A percentile compares a stretch with the other conserved stretches of the same genome.
Conservation (phyloP, 1,140 invertebrate species). For the Charaxes varanes region DNA sequence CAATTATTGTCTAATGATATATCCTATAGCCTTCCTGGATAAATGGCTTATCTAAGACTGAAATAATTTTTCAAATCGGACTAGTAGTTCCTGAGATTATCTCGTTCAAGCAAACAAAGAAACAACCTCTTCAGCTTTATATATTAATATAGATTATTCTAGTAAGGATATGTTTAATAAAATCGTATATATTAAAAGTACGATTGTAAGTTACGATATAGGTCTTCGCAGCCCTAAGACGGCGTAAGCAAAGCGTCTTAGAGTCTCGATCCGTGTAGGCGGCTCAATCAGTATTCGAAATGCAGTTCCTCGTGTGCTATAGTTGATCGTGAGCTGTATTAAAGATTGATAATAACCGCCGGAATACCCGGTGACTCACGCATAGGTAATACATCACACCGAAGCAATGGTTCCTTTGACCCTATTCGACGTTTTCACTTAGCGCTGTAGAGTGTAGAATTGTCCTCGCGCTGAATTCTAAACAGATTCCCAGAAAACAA, state of each 20-base stretch:
- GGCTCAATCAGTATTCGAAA: conserved; percentile 52
- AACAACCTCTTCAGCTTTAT: no score
- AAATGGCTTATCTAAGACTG: no score
- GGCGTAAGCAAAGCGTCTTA: conserved; percentile 1
- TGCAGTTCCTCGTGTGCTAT: conserved; percentile 35
- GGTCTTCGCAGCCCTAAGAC: not conserved
- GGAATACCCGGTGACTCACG: conserved; percentile 56
- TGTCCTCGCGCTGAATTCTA: conserved; percentile 64
- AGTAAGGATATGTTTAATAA: no score
- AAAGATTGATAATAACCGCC: conserved; percentile 44
- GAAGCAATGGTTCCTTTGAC: conserved; percentile 66
- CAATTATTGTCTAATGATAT: no score
- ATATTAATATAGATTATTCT: no score
- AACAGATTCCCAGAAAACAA: conserved; percentile 53
- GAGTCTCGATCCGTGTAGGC: conserved; percentile 29
- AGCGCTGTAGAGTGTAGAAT: conserved; percentile 46
- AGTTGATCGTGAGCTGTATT: conserved; percentile 39
- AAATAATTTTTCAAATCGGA: no score
- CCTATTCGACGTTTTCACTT: conserved; percentile 57
- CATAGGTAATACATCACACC: conserved; percentile 50
- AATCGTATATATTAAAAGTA: no score
- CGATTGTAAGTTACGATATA: not conserved
- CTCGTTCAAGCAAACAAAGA: no score
- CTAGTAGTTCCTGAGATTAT: no score
- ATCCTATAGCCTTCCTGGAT: no score